phyloP scores from a whole-genome alignment of 2,113 vertebrate genomes.

The Corythaixoides concolor region DNA sequence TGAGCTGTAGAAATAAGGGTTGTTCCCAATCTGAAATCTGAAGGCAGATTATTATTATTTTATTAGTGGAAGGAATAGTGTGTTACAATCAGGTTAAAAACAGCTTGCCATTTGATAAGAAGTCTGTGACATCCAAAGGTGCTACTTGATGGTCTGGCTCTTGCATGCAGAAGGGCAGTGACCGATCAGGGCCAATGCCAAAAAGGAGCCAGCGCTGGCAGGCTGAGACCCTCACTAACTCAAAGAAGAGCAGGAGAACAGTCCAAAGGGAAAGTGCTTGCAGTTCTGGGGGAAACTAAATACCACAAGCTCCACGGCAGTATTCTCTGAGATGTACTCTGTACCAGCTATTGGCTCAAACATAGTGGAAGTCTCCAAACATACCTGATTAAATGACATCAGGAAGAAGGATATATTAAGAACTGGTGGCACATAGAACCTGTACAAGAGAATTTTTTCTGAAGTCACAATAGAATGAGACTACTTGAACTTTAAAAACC shows the following conservation, averaged over 20 bases:
- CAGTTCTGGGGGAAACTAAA: background rate
- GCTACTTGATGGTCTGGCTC: background rate
- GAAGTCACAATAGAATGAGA: background rate
- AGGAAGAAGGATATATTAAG: background rate
- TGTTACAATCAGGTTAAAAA: background rate
- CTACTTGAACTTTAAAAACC: background rate
- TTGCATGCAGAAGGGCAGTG: background rate
- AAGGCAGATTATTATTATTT: background rate
- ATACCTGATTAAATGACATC: background rate
- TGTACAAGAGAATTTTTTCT: background rate
- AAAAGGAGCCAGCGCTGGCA: background rate
- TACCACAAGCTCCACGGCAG: background rate
- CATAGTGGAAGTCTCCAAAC: background rate
- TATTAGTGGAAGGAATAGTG: background rate
- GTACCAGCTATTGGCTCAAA: background rate
- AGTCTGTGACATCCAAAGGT: background rate
- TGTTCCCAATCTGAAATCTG: background rate
- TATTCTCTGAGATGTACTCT: background rate
- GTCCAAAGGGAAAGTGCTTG: background rate
- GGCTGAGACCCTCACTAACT: background rate
- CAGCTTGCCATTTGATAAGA: background rate
- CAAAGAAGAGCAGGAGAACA: background rate
- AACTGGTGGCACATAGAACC: background rate
- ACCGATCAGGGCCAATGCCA: rapidly evolving
- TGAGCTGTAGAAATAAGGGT: background rate